phyloP scores from a whole-genome alignment of 1,140 invertebrate genomes.

The Drosophila tropicalis region DNA sequence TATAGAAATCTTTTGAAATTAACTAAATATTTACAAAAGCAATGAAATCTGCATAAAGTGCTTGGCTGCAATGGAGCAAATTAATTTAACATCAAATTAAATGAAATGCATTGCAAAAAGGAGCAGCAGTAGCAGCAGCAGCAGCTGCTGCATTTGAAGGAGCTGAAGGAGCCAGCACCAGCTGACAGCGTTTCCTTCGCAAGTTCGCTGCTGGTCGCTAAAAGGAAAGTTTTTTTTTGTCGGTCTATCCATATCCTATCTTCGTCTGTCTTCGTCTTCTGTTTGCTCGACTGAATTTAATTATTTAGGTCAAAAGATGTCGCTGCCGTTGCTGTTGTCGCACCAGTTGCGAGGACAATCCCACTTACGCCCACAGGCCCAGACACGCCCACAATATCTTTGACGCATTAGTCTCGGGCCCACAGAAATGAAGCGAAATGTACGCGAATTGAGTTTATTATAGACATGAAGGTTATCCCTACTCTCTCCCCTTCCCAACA shows the following conservation, averaged over 20 bases:
- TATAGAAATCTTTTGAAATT: conserved; percentile 54
- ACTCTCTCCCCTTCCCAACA: neutral
- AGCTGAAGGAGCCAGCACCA: neutral
- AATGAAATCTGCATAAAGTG: conserved; percentile 61
- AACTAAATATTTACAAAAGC: conserved; percentile 76
- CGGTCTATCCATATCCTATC: neutral
- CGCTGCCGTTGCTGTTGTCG: conserved; percentile 25
- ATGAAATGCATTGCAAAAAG: conserved; percentile 58
- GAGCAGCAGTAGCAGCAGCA: conserved; percentile 1
- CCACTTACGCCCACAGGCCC: conserved; percentile 40
- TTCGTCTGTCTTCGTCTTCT: conserved; percentile 9
- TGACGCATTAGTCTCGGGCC: conserved; percentile 23
- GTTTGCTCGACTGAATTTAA: conserved; percentile 66
- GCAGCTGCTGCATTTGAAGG: conserved; percentile 24
- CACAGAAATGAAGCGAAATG: conserved; percentile 38
- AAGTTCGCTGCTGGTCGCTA: conserved; percentile 39
- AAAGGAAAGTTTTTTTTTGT: conserved; percentile 59
- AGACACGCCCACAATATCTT: conserved; percentile 17
- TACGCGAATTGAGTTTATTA: conserved; percentile 65
- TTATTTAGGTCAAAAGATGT: conserved; percentile 76
- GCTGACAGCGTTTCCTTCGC: conserved; percentile 32
- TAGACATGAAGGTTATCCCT: conserved; percentile 46
- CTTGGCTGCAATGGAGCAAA: conserved; percentile 52
- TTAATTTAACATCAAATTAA: conserved; percentile 80
- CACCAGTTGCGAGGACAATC: conserved; percentile 73